Base-by-base conservation (phyloP, 2,888 invertebrate genomes). In the Unio delphinus region DNA sequence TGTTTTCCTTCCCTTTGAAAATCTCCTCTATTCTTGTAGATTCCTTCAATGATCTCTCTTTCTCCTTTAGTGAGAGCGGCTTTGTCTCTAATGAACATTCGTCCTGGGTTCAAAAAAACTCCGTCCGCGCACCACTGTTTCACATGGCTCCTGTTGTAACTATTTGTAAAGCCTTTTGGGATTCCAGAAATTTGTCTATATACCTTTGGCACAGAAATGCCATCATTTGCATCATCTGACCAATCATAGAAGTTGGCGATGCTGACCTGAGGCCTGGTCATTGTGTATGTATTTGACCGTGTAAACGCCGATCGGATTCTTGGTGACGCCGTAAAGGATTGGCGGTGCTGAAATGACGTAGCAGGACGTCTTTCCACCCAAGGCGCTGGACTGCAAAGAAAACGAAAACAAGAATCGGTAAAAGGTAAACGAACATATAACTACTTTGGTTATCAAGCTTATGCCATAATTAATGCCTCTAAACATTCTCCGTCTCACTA, bases 11-110 rank as follows among this genome's bases (percentile, higher is more conserved):
- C 69, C n/a, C 66, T 74, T 58, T 58, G 64, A 20, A 78, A 54
- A 66, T 83, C 83, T 54, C 84, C 81, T 57, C 86, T 74, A 65
- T 86, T 86, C 69, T 77, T 81, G 76, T 79, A 85, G 34, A 86
- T 86, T 17, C 86, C 86, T 20, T 83, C 80, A 60, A 86, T 86
- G 34, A 86, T 85, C 72, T 86, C 86, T 59, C 79, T 74, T 69
- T 86, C 86, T 3, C 86, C 86, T 70, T 82, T 82, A n/a, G 86
- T 86, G 34, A 86, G 72, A n/a, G 76, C 78, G 20, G 80, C 82
- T 63, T 86, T 86, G 68, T 84, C 83, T 28, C 83, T 66, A 7
- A 82, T 62, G 61, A 86, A 86, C 84, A 86, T 83, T 62, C 85
- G 65, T 1, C 86, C 84, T 0, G 83, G 80, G 65, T 73, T 81